Percentiles rank a stretch among this genome's conserved stretches.
Evolutionary conservation across 1,140 invertebrate species (phyloP).

Genomic region (Drosophila willistoni): DNA sequence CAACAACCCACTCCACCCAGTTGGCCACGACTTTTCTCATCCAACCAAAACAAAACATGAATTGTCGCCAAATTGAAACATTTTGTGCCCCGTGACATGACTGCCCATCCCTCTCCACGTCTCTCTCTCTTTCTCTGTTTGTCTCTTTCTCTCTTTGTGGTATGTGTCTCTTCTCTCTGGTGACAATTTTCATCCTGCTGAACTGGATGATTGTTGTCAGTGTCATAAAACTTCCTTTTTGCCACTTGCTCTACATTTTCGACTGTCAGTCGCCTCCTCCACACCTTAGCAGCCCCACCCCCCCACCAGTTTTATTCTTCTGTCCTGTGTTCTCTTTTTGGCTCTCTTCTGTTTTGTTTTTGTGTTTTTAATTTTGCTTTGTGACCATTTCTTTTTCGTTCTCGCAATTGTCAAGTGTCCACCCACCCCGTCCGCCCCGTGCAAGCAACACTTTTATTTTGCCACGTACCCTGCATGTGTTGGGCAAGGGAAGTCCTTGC

Average conservation of each 20-base stretch:
- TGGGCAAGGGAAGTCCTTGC: background rate
- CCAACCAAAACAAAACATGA: conserved; percentile 50
- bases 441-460: too few relatives aligned
- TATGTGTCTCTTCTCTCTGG: conserved; percentile 42
- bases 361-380: conserved; percentile 80
- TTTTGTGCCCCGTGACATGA: conserved; percentile 54
- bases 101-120: background rate
- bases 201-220: conserved; percentile 55
- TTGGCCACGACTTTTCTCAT: conserved; percentile 12
- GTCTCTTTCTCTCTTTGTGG: background rate
- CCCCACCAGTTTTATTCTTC: too few relatives aligned
- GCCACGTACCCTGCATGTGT: background rate
- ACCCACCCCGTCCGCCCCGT: background rate
- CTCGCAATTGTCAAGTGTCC: conserved; percentile 30
- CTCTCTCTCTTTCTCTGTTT: background rate
- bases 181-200: conserved; percentile 22
- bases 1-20: background rate
- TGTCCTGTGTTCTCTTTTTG: background rate
- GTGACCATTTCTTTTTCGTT: conserved; percentile 56
- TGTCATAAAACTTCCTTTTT: conserved; percentile 77
- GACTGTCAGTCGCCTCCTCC: conserved; percentile 10
- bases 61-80: conserved; percentile 76
- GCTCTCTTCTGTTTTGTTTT: conserved; percentile 57
- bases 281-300: background rate
- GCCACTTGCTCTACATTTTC: conserved; percentile 75